These are phyloP conservation scores for Drosophila recens DNA, from an alignment of 2,888 invertebrate species.

Conservation along the genomic window DNA sequence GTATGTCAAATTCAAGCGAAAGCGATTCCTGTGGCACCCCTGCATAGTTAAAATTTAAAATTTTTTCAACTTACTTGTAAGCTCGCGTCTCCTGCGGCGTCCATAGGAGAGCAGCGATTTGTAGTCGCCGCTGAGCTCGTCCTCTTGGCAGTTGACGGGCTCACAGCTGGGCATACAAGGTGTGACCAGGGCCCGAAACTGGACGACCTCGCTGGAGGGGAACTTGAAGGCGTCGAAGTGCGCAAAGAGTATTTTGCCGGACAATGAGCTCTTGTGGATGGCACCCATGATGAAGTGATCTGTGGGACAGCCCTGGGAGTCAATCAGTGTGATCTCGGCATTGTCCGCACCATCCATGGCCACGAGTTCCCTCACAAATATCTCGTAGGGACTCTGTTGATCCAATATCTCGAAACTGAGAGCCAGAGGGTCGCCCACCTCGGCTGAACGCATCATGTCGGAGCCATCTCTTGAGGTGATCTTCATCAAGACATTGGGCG, in stretches of 20 bases:
- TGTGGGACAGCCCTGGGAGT: constrained; percentile 96
- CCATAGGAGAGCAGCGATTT: constrained; percentile 94
- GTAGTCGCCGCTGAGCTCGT: constrained; percentile 92
- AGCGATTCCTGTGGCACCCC: no score
- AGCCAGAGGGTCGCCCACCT: constrained; percentile 96
- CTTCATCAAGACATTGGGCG: constrained; percentile 97
- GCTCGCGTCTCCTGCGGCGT: constrained; percentile 89
- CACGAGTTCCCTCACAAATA: constrained; percentile 96
- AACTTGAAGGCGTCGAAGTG: constrained; percentile 98
- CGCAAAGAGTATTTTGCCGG: constrained; percentile 93
- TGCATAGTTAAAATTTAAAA: no score
- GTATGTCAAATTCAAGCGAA: no score
- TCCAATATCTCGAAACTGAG: constrained; percentile 96
- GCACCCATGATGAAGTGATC: constrained; percentile 97
- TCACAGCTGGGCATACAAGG: constrained; percentile 97
- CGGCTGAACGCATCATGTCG: constrained; percentile 93
- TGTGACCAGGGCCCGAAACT: constrained; percentile 96
- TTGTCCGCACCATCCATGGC: constrained; percentile 97
- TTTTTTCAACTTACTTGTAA: constrained; percentile 71
- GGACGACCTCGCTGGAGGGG: constrained; percentile 96
- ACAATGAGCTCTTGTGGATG: constrained; percentile 91
- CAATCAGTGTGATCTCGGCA: constrained; percentile 95
- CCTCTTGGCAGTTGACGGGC: constrained; percentile 95
- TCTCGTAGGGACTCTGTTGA: constrained; percentile 96
- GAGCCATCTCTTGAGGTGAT: constrained; percentile 93